phyloP scores from a whole-genome alignment of 2,113 vertebrate genomes.

The Malurus elegans region DNA sequence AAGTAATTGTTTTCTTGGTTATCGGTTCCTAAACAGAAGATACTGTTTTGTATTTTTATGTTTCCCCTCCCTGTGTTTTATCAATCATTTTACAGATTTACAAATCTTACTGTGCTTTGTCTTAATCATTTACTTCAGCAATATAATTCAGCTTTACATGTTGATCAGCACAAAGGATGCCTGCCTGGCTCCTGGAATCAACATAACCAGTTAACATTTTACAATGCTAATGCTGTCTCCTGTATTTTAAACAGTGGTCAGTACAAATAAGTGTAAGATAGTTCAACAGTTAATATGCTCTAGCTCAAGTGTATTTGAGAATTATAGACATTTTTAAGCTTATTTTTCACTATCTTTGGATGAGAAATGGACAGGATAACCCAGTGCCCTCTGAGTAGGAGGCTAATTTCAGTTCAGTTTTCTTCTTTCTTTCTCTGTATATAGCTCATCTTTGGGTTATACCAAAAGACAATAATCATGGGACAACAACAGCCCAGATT shows the following conservation, averaged over 20 bases:
- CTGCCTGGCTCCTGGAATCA: not conserved
- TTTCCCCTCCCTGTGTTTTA: not conserved
- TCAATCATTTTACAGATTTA: not conserved
- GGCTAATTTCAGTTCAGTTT: not conserved
- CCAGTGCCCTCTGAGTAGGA: not conserved
- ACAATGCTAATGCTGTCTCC: not conserved
- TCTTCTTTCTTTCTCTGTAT: not conserved
- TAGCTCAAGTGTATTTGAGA: not conserved
- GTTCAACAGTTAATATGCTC: not conserved
- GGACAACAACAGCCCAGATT: not conserved
- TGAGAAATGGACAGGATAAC: not conserved
- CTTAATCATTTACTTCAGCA: not conserved
- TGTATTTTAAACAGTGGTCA: not conserved
- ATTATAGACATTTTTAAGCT: not conserved
- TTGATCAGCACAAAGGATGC: slow-evolving; percentile 12
- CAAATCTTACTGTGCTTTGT: not conserved
- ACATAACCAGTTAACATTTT: not conserved
- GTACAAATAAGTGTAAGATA: not conserved
- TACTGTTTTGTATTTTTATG: not conserved
- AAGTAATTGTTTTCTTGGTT: not conserved
- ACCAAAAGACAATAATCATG: not conserved
- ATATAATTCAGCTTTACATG: slow-evolving; percentile 13
- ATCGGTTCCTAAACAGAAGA: not conserved
- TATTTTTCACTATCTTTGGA: not conserved
- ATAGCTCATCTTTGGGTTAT: not conserved